These are phyloP conservation scores for Drosophila vallismaia DNA, from an alignment of 2,888 invertebrate species.

Conservation along the genomic window DNA sequence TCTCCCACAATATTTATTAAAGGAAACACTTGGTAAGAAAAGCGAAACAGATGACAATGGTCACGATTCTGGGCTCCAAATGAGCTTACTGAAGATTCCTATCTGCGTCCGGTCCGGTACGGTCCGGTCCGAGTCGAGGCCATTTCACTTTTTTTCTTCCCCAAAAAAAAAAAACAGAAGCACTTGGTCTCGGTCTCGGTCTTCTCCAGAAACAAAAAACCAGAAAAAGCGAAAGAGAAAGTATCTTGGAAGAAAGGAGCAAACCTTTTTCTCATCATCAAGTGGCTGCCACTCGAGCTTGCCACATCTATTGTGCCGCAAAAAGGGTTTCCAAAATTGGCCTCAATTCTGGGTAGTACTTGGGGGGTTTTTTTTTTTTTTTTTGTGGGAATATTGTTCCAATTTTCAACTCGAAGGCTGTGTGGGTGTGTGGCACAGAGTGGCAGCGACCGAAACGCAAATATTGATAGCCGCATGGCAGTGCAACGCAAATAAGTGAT, in stretches of 20 bases:
- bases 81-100: constrained; percentile 58
- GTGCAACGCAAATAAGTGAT: constrained; percentile 60
- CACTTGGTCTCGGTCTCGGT: constrained; percentile 26
- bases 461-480: constrained; percentile 59
- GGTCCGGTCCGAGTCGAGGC: constrained; percentile 36
- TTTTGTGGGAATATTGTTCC: neutral
- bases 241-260: neutral
- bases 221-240: neutral
- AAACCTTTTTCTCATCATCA: constrained; percentile 32
- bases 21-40: constrained; percentile 27
- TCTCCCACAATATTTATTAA: neutral
- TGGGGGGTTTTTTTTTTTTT: no score
- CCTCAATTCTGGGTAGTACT: neutral
- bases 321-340: constrained; percentile 3
- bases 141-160: constrained; percentile 45
- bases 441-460: constrained; percentile 45
- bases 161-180: constrained; percentile 22
- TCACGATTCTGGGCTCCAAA: constrained; percentile 20
- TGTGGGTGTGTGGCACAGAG: constrained; percentile 1
- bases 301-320: constrained; percentile 53
- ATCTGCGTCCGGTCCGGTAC: constrained; percentile 44
- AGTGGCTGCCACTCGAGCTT: constrained; percentile 47
- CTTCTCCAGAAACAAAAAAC: constrained; percentile 2
- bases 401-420: neutral
- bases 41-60: constrained; percentile 28